Percentiles rank a stretch among this genome's conserved stretches.
Evolutionary conservation across 2,888 invertebrate species (phyloP).

Genomic region (Flexamia atlantica): DNA sequence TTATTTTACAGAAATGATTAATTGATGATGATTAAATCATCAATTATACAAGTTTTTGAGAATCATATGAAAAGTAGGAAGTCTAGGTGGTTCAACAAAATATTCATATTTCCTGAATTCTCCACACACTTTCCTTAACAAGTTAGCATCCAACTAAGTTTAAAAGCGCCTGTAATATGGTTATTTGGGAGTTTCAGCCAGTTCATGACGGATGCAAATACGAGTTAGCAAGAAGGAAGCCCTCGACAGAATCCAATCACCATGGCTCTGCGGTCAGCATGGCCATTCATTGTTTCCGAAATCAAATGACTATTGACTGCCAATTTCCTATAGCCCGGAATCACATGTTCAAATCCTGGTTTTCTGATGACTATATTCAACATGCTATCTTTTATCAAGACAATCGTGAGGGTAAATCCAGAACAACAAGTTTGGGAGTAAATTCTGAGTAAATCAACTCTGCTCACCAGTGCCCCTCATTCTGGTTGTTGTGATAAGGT

Average conservation of each 20-base stretch:
- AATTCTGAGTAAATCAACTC: too few species aligned
- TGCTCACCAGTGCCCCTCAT: not conserved
- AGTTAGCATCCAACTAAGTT: not conserved
- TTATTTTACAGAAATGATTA: too few species aligned
- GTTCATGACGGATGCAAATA: slow-evolving; percentile 11
- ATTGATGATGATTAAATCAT: too few species aligned
- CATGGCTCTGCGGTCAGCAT: not conserved
- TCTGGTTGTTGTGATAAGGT: not conserved
- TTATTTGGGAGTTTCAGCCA: not conserved
- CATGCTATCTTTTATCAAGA: not conserved
- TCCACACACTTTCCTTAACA: too few species aligned
- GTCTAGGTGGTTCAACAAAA: too few species aligned
- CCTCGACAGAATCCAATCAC: not conserved
- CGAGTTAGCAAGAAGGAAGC: not conserved
- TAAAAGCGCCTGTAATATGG: not conserved
- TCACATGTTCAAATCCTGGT: not conserved
- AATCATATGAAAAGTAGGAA: too few species aligned
- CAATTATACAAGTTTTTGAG: too few species aligned
- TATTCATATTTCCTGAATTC: too few species aligned
- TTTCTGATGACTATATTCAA: not conserved
- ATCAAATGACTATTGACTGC: not conserved
- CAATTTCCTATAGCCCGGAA: not conserved
- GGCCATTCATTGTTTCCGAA: not conserved
- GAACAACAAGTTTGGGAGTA: too few species aligned
- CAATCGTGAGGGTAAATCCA: too few species aligned